phyloP scores from a whole-genome alignment of 2,888 invertebrate species.

The Cheilosia vernalis region DNA sequence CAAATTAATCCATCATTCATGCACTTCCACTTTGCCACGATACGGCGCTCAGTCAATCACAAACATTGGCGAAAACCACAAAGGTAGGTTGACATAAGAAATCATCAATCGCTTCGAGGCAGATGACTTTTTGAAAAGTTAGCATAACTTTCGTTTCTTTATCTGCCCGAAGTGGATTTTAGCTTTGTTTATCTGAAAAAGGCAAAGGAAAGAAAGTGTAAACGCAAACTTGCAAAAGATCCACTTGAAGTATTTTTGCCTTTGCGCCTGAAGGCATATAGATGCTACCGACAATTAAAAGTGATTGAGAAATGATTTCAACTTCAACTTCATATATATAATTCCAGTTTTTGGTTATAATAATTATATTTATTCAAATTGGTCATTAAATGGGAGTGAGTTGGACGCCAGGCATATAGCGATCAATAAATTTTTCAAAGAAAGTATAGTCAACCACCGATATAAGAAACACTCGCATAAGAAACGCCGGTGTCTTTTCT shows the following conservation, averaged over 20 bases:
- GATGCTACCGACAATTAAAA: no score
- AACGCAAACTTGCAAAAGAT: not conserved
- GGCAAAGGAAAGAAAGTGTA: constrained; percentile 7
- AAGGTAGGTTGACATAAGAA: constrained; percentile 35
- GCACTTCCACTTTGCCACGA: not conserved
- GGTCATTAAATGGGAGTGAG: no score
- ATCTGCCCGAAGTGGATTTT: constrained; percentile 17
- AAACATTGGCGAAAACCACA: constrained; percentile 17
- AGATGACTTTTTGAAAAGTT: constrained; percentile 5
- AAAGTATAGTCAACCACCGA: no score
- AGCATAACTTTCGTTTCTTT: constrained; percentile 47
- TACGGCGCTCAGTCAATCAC: not conserved
- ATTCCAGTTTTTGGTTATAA: no score
- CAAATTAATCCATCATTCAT: not conserved
- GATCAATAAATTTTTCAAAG: no score
- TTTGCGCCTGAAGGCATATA: no score
- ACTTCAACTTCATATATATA: no score
- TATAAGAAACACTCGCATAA: no score
- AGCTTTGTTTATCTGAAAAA: not conserved
- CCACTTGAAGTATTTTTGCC: not conserved
- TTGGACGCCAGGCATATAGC: no score
- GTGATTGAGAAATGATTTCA: no score
- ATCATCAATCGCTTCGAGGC: constrained; percentile 12
- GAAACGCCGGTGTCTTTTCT: no score
- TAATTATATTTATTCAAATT: no score